phyloP scores from a whole-genome alignment of 2,113 vertebrate species.

The Pelecanoides urinatrix region DNA sequence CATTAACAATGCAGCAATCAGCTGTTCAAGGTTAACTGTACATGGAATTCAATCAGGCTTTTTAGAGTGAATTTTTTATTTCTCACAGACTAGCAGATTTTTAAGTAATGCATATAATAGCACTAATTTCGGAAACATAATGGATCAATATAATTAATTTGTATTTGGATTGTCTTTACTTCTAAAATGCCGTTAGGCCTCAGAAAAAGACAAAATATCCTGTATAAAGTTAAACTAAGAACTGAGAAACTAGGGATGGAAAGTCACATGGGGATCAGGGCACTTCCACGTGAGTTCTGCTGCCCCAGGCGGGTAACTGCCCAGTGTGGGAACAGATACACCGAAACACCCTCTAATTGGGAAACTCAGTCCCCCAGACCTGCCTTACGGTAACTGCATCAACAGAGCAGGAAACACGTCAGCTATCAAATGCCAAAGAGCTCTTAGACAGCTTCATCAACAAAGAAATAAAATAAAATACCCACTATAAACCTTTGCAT shows the following conservation, averaged over 20 bases:
- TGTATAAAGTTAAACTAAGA: background rate
- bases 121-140: background rate
- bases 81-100: background rate
- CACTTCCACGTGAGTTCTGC: background rate
- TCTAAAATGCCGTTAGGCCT: background rate
- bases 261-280: too few species aligned
- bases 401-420: background rate
- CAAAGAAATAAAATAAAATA: background rate
- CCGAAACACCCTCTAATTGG: background rate
- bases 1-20: background rate
- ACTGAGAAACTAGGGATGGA: background rate
- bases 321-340: background rate
- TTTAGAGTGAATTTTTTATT: background rate
- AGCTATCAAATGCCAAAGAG: background rate
- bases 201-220: background rate
- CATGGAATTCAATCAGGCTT: background rate
- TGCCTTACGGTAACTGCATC: background rate
- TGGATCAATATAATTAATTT: background rate
- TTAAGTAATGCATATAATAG: background rate
- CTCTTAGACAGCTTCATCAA: background rate
- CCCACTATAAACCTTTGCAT: rapidly evolving
- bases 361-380: background rate
- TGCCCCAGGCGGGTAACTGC: background rate
- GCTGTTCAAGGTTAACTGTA: background rate
- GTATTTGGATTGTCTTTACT: background rate